Evolutionary conservation across 2,888 invertebrate species (phyloP).

Genomic region (Drosophila cognata): DNA sequence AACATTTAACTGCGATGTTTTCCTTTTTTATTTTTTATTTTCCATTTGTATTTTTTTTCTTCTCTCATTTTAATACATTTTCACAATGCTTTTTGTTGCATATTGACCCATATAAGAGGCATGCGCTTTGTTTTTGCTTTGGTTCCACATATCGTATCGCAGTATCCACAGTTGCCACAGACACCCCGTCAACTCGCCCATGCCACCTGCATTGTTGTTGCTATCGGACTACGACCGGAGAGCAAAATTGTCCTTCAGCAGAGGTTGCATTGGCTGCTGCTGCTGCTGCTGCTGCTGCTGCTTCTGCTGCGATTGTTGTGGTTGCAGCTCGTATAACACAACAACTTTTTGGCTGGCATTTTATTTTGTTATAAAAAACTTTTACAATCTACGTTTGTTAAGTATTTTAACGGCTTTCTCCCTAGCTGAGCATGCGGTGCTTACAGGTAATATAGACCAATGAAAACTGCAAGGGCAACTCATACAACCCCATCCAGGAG

Average conservation of each 20-base stretch:
- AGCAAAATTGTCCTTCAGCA: conserved; percentile 65
- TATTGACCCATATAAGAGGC: conserved; percentile 71
- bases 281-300: conserved; percentile 9
- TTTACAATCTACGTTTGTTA: conserved; percentile 82
- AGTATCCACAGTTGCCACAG: conserved; percentile 7
- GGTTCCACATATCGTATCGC: conserved; percentile 22
- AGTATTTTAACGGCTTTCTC: conserved; percentile 79
- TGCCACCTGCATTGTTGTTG: conserved; percentile 13
- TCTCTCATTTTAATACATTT: conserved; percentile 24
- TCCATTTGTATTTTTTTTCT: conserved; percentile 10
- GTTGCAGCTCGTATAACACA: conserved; percentile 40
- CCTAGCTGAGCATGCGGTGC: conserved; percentile 38
- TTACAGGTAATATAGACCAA: conserved; percentile 70
- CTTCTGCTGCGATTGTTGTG: conserved; percentile 38
- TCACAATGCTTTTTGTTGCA: conserved; percentile 67
- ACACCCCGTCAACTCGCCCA: too few species aligned
- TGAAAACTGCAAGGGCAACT: conserved; percentile 77
- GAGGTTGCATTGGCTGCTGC: conserved; percentile 38
- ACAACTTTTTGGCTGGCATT: conserved; percentile 60
- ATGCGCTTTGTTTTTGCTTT: conserved; percentile 32
- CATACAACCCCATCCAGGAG: neutral
- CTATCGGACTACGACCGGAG: conserved; percentile 28
- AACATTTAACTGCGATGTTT: conserved; percentile 30
- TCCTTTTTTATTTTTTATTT: neutral
- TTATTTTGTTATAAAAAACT: conserved; percentile 74